Base-by-base conservation (phyloP, 2,113 vertebrate genomes). In the Procavia capensis region DNA sequence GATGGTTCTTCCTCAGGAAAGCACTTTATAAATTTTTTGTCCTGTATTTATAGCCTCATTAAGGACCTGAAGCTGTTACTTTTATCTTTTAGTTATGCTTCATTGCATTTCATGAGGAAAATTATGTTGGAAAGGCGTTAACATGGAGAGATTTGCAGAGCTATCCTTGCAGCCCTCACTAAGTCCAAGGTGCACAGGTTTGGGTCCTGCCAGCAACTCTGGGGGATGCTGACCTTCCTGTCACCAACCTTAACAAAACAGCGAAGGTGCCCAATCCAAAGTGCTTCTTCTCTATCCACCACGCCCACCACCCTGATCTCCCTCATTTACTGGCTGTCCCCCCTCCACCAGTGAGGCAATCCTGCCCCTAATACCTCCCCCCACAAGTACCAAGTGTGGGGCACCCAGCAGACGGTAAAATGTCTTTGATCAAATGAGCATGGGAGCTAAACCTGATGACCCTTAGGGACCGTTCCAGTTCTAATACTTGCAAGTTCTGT, bases 11-110 rank as follows among this genome's bases (percentile, higher is more conserved):
- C 43, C 84, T 47, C 74, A 93, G 90, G 75, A 93, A 74, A 61
- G 0, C 0, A 75, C 59, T 92, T 87, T 82, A 74, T 83, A 68
- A 83, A 95, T 95, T 88, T 95, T 95, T 91, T 29, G 22, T 75
- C 39, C 79, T 43, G 45, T 90, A 96, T 94, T 96, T 92, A 96
- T 85, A 93, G 91, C 88, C 76, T 94, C 86, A 84, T 97, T 85
- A 93, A 78, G 75, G 59, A 50, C 76, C 54, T 70, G 24, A 95
- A 90, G 95, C 87, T 82, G 88, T 93, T 95, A 70, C 85, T 95
- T 91, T 92, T 79, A 92, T 88, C 88, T 89, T 93, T 96, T 93
- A 90, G 91, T 75, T 89, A 85, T 57, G 82, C 78, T 92, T 90
- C 92, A 34, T 86, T 80, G 87, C 61, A 0, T 47, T 96, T 96